Evolutionary conservation across 2,113 vertebrate species (phyloP), one percentile per base, ranked within the genome.

Genomic region (Stercorarius parasiticus): DNA sequence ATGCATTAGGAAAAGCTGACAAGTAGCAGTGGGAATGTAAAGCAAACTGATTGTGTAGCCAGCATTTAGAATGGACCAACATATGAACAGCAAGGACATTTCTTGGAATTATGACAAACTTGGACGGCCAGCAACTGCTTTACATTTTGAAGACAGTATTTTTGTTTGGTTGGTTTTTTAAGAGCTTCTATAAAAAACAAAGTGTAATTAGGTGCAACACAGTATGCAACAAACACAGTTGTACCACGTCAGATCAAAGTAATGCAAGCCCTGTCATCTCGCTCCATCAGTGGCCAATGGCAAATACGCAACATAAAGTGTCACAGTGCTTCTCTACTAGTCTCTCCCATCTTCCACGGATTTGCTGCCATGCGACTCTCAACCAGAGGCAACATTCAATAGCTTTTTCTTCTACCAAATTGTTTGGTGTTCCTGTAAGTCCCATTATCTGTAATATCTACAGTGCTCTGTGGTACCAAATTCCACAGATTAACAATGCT

Each of bases 241-340:
- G 53, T 40, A 77, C 34, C 40, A 53, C 6, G 0, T 56, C 79
- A 69, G 50, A 72, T 49, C 70, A 71, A 26, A 55, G 52, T 26
- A 65, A 26, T 3, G 1, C 9, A 47, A 71, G 14, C 26, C 40
- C 78, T 4, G 2, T 15, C 30, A 23, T 27, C 69, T 64, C 3
- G 1, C 36, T 69, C 56, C 8, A 22, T 34, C 62, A 53, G 38
- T 6, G 26, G 47, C 59, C 87, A 85, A 79, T 38, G 88, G 61
- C 47, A 85, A 62, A 40, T 2, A 55, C 4, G 4, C 1, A 21
- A 45, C 0, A 3, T 16, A 8, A 42, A 76, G 50, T 3, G 13
- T 22, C 45, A 58, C 52, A 86, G 30, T 22, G 29, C 26, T 71
- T 40, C 69, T 16, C 34, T n/a, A 34, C 18, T 10, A 29, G 26